Evolutionary conservation across 2,797 vertebrate species (phyloP), one percentile per base, ranked within the genome.

Genomic region (Tragopan temminckii): DNA sequence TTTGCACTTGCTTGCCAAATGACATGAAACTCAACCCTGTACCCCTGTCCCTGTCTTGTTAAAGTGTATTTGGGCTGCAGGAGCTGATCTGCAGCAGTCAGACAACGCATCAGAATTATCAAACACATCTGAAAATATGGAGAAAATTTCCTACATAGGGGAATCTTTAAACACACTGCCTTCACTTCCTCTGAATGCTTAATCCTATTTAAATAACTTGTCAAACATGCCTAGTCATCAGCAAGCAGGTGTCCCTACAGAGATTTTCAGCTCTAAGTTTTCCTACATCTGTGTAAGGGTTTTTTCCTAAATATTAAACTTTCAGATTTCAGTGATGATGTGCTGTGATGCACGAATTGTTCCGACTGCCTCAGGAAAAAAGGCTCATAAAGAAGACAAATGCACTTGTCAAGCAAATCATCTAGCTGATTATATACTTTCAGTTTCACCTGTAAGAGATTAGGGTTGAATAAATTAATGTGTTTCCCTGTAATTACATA

Each of bases 181-280:
- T 52, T 94, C 64, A 50, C 76, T 96, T 91, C 64, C 70, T 77
- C 85, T 31, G 27, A 85, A 74, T 85, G 84, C 53, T 95, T 97
- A 98, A 97, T 98, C 95, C 91, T 96, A 24, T 97, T 97, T 97
- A 97, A 98, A 97, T 96, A 97, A 88, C 87, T 40, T 78, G 93
- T 97, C 96, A 96, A 64, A 92, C 89, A 20, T 83, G 78, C 87
- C 95, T 77, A 67, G 85, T 89, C 93, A 95, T 95, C 97, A 96
- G 64, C 88, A 94, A 79, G 68, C 94, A 88, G 88, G 72, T 94
- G 63, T 84, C 79, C 93, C 95, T 80, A 15, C 84, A 35, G 95
- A 95, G 95, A 92, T 83, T 95, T 95, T 90, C 88, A 89, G 80
- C 88, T 95, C 95, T 81, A 94, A 95, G 89, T 89, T 89, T 95